Conservation (phyloP, 2,113 vertebrate species). For the Steatornis caripensis region DNA sequence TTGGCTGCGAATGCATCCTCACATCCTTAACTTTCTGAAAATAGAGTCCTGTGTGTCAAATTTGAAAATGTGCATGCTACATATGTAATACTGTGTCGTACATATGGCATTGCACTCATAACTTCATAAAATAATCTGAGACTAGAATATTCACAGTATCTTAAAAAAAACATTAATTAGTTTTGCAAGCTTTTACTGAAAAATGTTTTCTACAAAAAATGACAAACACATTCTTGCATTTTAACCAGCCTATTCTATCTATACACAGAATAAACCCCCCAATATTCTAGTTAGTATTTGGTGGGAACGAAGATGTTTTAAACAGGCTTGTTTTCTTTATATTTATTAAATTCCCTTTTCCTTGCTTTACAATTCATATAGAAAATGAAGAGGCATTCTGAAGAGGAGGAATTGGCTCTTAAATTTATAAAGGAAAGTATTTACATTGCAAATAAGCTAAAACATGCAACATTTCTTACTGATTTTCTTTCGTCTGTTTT, state of each 20-base stretch:
- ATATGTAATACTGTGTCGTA: neutral
- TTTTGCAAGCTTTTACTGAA: constrained; percentile 5
- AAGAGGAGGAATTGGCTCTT: neutral
- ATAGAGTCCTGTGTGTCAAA: neutral
- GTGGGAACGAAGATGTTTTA: neutral
- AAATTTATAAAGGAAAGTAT: neutral
- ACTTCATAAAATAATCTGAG: neutral
- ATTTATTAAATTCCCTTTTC: neutral
- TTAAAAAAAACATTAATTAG: neutral
- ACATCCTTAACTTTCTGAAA: neutral
- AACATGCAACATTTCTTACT: neutral
- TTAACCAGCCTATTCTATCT: neutral
- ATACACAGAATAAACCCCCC: neutral
- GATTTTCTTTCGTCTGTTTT: neutral
- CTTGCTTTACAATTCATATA: neutral
- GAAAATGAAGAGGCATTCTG: neutral
- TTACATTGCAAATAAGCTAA: neutral
- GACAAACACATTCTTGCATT: neutral
- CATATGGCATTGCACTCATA: neutral
- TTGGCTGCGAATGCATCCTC: neutral
- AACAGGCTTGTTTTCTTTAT: neutral
- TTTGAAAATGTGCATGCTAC: neutral
- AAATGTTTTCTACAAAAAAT: neutral
- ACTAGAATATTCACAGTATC: neutral
- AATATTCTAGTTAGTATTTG: neutral